A percentile compares a stretch with the other conserved stretches of the same genome.
These are phyloP conservation scores for Alectura lathami DNA, from an alignment of 2,113 vertebrate species.

Conservation along the genomic window DNA sequence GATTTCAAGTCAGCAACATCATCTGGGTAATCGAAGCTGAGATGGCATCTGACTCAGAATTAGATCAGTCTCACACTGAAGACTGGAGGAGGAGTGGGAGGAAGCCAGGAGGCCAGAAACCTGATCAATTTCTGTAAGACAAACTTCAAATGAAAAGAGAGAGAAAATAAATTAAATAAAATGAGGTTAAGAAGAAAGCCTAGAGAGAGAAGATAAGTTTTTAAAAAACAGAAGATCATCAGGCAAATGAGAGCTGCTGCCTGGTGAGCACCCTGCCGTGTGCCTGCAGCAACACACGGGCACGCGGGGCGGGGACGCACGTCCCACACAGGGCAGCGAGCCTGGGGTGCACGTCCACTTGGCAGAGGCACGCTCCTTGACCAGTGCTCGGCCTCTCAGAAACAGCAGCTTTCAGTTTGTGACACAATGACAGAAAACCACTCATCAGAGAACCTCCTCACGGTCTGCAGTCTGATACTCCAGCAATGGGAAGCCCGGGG, in stretches of 20 bases:
- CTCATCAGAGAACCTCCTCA: neutral
- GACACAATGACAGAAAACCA: neutral
- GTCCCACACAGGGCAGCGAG: accelerated
- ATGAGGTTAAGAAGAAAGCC: neutral
- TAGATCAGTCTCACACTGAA: constrained; percentile 37
- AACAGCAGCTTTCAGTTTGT: neutral
- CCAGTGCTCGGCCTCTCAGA: accelerated
- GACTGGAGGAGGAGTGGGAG: constrained; percentile 35
- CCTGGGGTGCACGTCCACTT: accelerated
- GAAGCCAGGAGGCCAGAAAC: constrained; percentile 31
- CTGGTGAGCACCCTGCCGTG: too few relatives aligned
- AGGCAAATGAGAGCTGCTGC: neutral
- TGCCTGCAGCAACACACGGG: neutral
- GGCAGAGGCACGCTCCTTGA: accelerated
- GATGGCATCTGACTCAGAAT: constrained; percentile 45
- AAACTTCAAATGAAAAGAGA: constrained; percentile 2
- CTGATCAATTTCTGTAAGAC: neutral
- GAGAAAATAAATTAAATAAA: neutral
- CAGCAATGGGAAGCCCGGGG: neutral
- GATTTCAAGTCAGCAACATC: neutral
- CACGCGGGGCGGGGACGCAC: accelerated
- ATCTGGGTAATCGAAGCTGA: neutral
- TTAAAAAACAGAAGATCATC: neutral
- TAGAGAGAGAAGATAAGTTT: neutral
- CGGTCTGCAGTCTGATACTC: neutral